phyloP scores from a whole-genome alignment of 2,113 vertebrate species.

The Psammodynastes pulverulentus region DNA sequence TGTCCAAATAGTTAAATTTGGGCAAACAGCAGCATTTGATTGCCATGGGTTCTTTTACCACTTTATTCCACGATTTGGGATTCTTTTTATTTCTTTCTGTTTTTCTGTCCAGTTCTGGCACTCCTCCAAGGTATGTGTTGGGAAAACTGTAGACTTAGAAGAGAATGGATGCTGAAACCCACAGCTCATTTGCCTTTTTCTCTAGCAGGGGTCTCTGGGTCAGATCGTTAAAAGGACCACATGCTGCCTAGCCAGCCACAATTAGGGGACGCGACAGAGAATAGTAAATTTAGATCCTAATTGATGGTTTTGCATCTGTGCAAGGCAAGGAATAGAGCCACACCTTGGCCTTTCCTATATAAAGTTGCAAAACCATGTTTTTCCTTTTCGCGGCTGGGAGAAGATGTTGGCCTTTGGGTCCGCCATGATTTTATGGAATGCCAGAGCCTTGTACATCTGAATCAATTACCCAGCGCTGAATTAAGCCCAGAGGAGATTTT shows the following conservation, averaged over 20 bases:
- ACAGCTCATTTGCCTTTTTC: background rate
- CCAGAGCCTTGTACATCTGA: background rate
- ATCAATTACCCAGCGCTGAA: background rate
- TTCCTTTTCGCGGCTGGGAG: background rate
- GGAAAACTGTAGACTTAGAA: background rate
- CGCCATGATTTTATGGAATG: background rate
- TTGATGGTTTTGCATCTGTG: background rate
- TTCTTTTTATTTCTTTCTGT: background rate
- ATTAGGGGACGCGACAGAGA: background rate
- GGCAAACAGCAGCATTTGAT: background rate
- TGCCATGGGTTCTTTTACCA: background rate
- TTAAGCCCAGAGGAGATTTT: background rate
- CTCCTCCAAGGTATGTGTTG: background rate
- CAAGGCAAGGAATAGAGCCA: background rate
- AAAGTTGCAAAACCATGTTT: background rate
- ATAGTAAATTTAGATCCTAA: background rate
- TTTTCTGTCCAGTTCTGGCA: background rate
- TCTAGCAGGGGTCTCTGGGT: background rate
- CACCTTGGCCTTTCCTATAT: background rate
- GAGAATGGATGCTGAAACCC: background rate
- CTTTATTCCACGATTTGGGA: background rate
- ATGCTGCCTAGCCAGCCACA: background rate
- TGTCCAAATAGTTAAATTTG: background rate
- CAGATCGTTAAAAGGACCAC: background rate
- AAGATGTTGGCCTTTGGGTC: background rate